Evolutionary conservation across 2,888 invertebrate genomes (phyloP).

Genomic region (Bombylius discolor): DNA sequence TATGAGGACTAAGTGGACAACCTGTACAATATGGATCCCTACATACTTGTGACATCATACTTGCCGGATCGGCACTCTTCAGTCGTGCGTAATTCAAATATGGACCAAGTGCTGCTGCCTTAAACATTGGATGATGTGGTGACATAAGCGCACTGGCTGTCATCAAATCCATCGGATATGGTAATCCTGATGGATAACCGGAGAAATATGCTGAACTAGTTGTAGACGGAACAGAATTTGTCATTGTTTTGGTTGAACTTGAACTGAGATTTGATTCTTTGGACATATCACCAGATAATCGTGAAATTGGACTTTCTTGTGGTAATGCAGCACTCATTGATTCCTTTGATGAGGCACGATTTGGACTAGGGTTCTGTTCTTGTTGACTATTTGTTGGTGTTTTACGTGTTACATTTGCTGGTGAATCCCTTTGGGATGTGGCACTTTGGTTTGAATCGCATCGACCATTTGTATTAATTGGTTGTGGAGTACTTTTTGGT

Average conservation of each 20-base stretch:
- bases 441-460: constrained; percentile 71
- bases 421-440: constrained; percentile 34
- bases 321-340: constrained; percentile 18
- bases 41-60: constrained; percentile 63
- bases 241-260: constrained; percentile 39
- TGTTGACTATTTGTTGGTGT: constrained; percentile 7
- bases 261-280: constrained; percentile 43
- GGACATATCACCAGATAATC: constrained; percentile 20
- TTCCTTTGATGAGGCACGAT: constrained; percentile 29
- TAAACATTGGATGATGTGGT: constrained; percentile 58
- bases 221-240: constrained; percentile 38
- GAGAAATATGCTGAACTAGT: constrained; percentile 47
- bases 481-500: constrained; percentile 20
- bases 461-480: constrained; percentile 24
- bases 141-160: constrained; percentile 59
- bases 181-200: constrained; percentile 50
- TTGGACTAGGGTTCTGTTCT: constrained; percentile 24
- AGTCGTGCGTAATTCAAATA: constrained; percentile 78
- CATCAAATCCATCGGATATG: constrained; percentile 62
- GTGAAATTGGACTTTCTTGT: constrained; percentile 21
- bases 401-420: constrained; percentile 13
- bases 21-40: constrained; percentile 87
- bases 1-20: constrained; percentile 73
- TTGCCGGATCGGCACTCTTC: constrained; percentile 42
- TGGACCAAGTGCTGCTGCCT: constrained; percentile 60